Evolutionary conservation across 2,797 vertebrate genomes (phyloP), one percentile per base, ranked within the genome.

Genomic region (Poecile montanus): DNA sequence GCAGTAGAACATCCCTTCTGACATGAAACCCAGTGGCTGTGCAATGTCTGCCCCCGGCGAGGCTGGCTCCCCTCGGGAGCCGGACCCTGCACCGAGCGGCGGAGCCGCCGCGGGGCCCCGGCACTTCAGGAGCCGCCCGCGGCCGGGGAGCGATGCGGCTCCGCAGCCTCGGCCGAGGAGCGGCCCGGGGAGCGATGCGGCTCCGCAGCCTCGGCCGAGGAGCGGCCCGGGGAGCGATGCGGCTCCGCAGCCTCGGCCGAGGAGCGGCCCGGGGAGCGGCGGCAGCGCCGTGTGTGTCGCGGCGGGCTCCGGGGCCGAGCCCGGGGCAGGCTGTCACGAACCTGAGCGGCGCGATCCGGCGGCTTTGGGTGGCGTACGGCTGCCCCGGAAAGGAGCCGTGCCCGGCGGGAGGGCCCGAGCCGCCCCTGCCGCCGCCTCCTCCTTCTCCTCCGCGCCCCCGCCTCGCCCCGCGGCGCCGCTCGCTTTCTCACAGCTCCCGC

Each of bases 401-500:
- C 42, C 42, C 7, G 11, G 32, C 17, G 13, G 66, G 44, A 47
- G 23, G 38, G 27, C 42, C 83, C 6, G 30, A 30, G 4, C 72
- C 5, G 32, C 45, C 74, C 38, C 63, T 9, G 72, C 86, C 70
- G 22, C 58, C 62, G 42, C 66, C 34, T 16, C 74, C 73, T 42
- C 57, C 83, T n/a, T 44, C 50, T 70, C 38, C 68, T 32, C 63
- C 47, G 34, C 42, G 42, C 56, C 86, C 63, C 85, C 53, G 45
- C 81, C 88, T 91, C 57, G 53, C 76, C 63, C 67, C 18, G 82
- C 74, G 22, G 61, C 56, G 62, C 88, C 30, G 11, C 76, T 76
- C 47, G 73, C 75, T 86, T 91, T 80, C 51, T 86, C 94, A 94
- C 85, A 93, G 61, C 83, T 95, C 93, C 93, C 15, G 73, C 84